Base-by-base conservation (phyloP, 2,888 invertebrate species). In the Kryphioiulus occultus region DNA sequence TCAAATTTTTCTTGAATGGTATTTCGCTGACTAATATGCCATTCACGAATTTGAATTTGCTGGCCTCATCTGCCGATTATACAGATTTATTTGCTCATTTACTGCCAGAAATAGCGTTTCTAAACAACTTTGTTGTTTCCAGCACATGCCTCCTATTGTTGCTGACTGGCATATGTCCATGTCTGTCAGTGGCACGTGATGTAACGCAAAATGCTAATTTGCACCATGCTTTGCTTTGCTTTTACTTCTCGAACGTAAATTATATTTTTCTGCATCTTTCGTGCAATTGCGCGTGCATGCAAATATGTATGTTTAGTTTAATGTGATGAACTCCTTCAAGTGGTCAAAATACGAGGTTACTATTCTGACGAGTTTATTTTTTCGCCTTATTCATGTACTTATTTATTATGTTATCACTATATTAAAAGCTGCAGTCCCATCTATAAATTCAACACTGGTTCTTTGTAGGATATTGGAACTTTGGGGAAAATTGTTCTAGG, bases 361-460 rank as follows among this genome's bases (percentile, higher is more conserved):
- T n/a, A 53, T 53, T n/a, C n/a, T 53, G 53, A 53, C 53, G 19
- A 53, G 53, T 53, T 68, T 68, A 68, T 68, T 68, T 68, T 68
- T 68, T 68, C 12, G 26, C 68, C 26, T 68, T 68, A 68, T 68
- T 68, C 68, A 26, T 68, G 68, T 68, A 68, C 68, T 68, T 68
- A 68, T 68, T 68, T 68, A 68, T 68, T 68, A 68, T 68, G 22
- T 68, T 68, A 68, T 68, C 68, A 68, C 68, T 68, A 68, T 68
- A 22, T 68, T 68, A 68, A 68, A 68, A 68, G 68, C 68, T 68
- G 68, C 68, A 68, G 68, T 68, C 68, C 26, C 68, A 68, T 68
- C 0, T 68, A 68, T 68, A 68, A 68, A 68, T 68, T 68, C 68
- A 68, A 7, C 68, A 68, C n/a, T n/a, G n/a, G n/a, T 68, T 22